Evolutionary conservation across 2,888 invertebrate species (phyloP).

Genomic region (Phengaris alcon): DNA sequence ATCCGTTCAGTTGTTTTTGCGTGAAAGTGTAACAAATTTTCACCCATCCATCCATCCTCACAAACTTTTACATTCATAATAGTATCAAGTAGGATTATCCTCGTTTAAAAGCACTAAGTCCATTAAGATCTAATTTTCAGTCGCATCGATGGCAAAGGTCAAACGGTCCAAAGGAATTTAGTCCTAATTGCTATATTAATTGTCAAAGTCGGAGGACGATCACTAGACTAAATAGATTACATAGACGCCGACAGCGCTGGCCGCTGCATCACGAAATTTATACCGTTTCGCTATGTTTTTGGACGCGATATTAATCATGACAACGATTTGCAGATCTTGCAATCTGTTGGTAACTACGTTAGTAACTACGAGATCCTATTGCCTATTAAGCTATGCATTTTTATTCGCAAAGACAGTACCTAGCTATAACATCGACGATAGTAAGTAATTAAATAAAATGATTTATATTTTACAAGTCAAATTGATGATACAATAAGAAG

Average conservation of each 20-base stretch:
- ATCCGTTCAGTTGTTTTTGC: too few species aligned
- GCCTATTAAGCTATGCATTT: too few species aligned
- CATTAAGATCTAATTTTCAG: constrained; percentile 7
- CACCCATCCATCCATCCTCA: too few species aligned
- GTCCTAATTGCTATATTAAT: constrained; percentile 13
- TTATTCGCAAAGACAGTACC: too few species aligned
- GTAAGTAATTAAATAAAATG: neutral
- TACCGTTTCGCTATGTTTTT: neutral
- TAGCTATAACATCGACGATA: neutral
- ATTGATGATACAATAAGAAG: constrained; percentile 17
- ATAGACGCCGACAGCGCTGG: constrained; percentile 4
- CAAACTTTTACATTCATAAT: too few species aligned
- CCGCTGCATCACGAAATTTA: neutral
- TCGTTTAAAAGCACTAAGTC: neutral
- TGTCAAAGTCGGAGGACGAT: constrained; percentile 9
- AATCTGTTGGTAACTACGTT: neutral
- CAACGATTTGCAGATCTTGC: neutral
- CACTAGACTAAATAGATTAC: constrained; percentile 15
- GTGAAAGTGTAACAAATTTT: too few species aligned
- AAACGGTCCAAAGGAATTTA: constrained; percentile 7
- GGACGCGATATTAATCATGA: neutral
- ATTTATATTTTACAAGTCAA: constrained; percentile 6
- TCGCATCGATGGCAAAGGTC: neutral
- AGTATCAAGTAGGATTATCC: neutral
- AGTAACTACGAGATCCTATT: neutral